Base-by-base conservation (phyloP, 2,888 invertebrate species). In the Philaethria dido region DNA sequence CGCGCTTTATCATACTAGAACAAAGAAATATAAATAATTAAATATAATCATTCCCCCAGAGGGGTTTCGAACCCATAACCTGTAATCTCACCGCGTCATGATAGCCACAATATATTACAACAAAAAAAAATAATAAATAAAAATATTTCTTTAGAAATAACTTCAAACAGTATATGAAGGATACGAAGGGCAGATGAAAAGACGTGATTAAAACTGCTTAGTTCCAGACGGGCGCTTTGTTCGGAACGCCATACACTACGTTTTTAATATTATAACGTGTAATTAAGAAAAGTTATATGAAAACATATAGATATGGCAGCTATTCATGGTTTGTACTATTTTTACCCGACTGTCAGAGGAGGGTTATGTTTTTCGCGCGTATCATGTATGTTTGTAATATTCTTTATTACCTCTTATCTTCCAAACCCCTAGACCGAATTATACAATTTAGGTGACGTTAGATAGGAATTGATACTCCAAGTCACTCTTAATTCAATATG, bases 141-240 rank as follows among this genome's bases (percentile, higher is more conserved):
- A 11, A 14, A 45, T 16, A 59, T 16, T n/a, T 44, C 60, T 47
- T 45, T 33, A 45, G 13, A 44, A 44, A 29, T 60, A 20, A 44
- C 45, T 60, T 33, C 47, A 60, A 29, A 57, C 52, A 57, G 9
- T 22, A 57, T 42, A 25, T 42, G 57, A 57, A 47, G 33, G 42
- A 44, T 47, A 29, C 8, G 60, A 45, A 14, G 60, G 45, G 47
- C 29, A 33, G 18, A 33, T 60, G 60, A 45, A 60, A 45, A 47
- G 47, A 29, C 44, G 45, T 47, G 45, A 60, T 60, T 60, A 60
- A 60, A 60, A 44, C 16, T 60, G 60, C 16, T 60, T 57, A 57
- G 22, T 42, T 60, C 33, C 60, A 60, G 60, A 45, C 60, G 47
- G 2, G 36, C 29, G 44, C 60, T 60, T 60, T 60, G 60, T 60